phyloP scores from a whole-genome alignment of 1,140 invertebrate species.

The Lasioglossum albipes region DNA sequence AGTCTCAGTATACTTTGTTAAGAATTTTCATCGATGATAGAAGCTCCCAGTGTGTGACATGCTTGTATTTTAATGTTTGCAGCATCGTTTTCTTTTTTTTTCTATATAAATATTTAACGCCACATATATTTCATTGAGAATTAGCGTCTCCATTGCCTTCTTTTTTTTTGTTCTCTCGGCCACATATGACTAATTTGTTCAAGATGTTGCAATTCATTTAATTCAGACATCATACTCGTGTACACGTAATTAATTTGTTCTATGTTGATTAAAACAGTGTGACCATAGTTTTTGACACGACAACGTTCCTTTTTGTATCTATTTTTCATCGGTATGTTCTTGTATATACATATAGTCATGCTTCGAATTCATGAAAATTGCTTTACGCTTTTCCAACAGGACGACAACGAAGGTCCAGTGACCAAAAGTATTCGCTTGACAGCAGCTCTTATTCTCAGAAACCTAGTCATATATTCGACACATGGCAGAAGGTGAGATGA shows the following conservation, averaged over 20 bases:
- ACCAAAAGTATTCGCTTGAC: constrained; percentile 99
- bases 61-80: background rate
- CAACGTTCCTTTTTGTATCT: background rate
- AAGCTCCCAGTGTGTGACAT: background rate
- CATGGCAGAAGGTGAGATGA: constrained; percentile 91
- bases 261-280: constrained; percentile 12
- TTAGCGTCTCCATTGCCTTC: constrained; percentile 21
- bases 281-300: constrained; percentile 25
- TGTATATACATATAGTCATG: background rate
- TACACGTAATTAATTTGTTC: constrained; percentile 19
- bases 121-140: background rate
- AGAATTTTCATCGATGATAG: background rate
- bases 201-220: constrained; percentile 35
- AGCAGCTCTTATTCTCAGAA: constrained; percentile 96
- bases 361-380: background rate
- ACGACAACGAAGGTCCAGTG: constrained; percentile 98
- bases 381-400: constrained; percentile 82
- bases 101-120: background rate
- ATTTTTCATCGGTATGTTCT: constrained; percentile 41
- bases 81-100: background rate
- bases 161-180: constrained; percentile 8
- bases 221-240: constrained; percentile 22
- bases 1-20: constrained; percentile 48
- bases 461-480: constrained; percentile 96
- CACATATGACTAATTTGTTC: constrained; percentile 37